Evolutionary conservation across 2,888 invertebrate species (phyloP), one percentile per base, ranked within the genome.

Genomic region (Litoditis marina): DNA sequence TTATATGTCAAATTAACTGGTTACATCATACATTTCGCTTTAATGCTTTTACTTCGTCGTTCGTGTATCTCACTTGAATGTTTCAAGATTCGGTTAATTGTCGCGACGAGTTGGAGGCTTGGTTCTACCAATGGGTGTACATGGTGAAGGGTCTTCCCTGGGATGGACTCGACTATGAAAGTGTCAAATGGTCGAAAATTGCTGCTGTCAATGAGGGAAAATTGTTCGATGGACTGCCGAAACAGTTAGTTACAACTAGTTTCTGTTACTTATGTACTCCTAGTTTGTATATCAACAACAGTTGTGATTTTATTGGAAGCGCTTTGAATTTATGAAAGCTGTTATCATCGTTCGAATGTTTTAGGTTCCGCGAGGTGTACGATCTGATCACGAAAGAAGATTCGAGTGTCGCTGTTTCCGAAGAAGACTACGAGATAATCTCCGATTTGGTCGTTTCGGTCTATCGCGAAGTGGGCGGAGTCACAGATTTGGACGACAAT

Each of bases 31-130:
- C n/a, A n/a, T n/a, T n/a, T n/a, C n/a, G n/a, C n/a, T n/a, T n/a
- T n/a, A n/a, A n/a, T n/a, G n/a, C n/a, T n/a, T n/a, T n/a, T n/a
- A n/a, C n/a, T n/a, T n/a, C n/a, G n/a, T n/a, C n/a, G n/a, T n/a
- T n/a, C n/a, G n/a, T n/a, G n/a, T n/a, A n/a, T n/a, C n/a, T n/a
- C n/a, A n/a, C n/a, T n/a, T n/a, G n/a, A n/a, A n/a, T n/a, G n/a
- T n/a, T n/a, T n/a, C n/a, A n/a, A n/a, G 61, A 32, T 13, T n/a
- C 28, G 1, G 27, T 57, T 1, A 36, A 36, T 8, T 16, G 61
- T 2, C 62, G 73, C 13, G 73, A 74, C 32, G 77, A 78, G 60
- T 51, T 77, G 7, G 74, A 78, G 62, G 65, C 75, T 2, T 74
- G 71, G 69, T 63, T 77, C 49, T 76, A 74, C 60, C 55, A 69